A percentile compares a stretch with the other conserved stretches of the same genome.
Evolutionary conservation across 2,113 vertebrate species (phyloP).

Genomic region (Euleptes europaea): DNA sequence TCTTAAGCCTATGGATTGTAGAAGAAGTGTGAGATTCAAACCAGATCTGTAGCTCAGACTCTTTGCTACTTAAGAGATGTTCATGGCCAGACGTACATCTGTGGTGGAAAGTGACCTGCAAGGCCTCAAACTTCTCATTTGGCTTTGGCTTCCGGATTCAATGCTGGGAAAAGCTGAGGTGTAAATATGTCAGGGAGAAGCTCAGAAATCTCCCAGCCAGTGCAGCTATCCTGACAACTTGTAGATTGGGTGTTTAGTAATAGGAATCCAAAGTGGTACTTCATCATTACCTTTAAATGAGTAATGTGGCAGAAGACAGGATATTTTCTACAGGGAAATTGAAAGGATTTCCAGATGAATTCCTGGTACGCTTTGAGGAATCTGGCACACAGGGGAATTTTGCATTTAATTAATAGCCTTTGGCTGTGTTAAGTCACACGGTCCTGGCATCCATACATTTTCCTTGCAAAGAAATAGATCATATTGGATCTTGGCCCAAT

Average conservation of each 20-base stretch:
- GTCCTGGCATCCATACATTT: background rate
- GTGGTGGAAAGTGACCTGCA: background rate
- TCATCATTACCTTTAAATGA: background rate
- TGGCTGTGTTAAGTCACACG: background rate
- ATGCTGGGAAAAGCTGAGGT: fast-evolving
- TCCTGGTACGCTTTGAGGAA: background rate
- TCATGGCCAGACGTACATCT: too few relatives aligned
- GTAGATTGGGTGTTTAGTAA: fast-evolving
- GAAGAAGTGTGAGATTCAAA: background rate
- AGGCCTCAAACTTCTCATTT: background rate
- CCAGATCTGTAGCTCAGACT: background rate
- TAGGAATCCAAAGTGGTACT: fast-evolving
- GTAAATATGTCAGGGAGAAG: background rate
- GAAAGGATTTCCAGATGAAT: background rate
- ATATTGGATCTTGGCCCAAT: background rate
- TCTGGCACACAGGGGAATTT: background rate
- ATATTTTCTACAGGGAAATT: background rate
- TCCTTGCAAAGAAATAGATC: background rate
- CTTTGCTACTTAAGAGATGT: background rate
- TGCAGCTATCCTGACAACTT: background rate
- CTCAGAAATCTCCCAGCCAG: background rate
- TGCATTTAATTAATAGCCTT: background rate
- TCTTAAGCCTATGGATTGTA: too few relatives aligned
- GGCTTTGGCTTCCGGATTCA: background rate
- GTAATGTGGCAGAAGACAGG: background rate